A percentile compares a stretch with the other conserved stretches of the same genome.
These are phyloP conservation scores for Anguilla anguilla DNA, from an alignment of 2,797 vertebrate genomes.

Conservation along the genomic window DNA sequence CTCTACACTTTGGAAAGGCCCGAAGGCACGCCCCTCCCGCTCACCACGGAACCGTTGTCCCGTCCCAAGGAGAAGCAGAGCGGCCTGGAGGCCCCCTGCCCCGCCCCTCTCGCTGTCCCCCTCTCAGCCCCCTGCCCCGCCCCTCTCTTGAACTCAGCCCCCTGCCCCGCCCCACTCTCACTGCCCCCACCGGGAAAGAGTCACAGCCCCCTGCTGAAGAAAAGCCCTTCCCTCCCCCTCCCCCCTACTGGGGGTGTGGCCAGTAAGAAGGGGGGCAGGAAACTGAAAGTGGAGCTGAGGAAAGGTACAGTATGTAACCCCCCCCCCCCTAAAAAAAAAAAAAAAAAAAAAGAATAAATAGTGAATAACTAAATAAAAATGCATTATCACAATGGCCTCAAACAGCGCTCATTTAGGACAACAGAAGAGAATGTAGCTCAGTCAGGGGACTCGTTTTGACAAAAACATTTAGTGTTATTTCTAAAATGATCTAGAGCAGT, in stretches of 20 bases:
- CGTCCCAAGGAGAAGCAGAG: conserved; percentile 30
- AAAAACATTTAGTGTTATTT: not conserved
- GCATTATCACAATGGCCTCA: not conserved
- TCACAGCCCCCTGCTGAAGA: conserved; percentile 72
- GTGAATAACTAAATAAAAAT: no score
- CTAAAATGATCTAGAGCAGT: not conserved
- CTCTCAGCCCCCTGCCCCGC: not conserved
- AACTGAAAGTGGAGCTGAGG: conserved; percentile 89
- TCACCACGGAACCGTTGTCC: conserved; percentile 59
- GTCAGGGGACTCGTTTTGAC: not conserved
- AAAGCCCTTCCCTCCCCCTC: conserved; percentile 78
- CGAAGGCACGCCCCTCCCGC: conserved; percentile 71
- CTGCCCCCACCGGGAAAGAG: conserved; percentile 54
- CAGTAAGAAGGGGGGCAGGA: conserved; percentile 83
- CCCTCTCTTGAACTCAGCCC: conserved; percentile 17
- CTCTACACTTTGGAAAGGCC: conserved; percentile 68
- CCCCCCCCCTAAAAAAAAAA: no score
- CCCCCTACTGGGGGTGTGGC: conserved; percentile 79
- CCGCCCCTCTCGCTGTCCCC: conserved; percentile 33
- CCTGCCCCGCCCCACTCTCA: conserved; percentile 37
- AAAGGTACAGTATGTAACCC: conserved; percentile 78
- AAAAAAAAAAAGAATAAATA: no score
- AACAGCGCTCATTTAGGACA: not conserved
- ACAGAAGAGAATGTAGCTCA: not conserved
- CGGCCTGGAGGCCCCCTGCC: conserved; percentile 43